Evolutionary conservation across 2,797 vertebrate genomes (phyloP), one percentile per base, ranked within the genome.

Genomic region (Carapus acus): DNA sequence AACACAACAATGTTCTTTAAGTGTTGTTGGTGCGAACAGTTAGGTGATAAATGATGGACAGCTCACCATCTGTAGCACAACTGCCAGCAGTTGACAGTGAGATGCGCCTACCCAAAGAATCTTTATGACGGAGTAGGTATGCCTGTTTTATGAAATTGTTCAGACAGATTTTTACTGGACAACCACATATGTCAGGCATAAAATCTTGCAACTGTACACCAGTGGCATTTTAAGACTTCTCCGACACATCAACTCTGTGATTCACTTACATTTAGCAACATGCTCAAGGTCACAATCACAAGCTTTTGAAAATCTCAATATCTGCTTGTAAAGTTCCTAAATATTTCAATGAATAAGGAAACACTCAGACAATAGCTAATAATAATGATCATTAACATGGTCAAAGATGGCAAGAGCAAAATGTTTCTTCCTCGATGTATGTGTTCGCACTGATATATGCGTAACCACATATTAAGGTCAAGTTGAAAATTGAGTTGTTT

Each of bases 141-240:
- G 55, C 9, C 21, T 17, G 16, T 27, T 33, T 60, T 41, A 38
- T 50, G 14, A 12, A 42, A 47, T 24, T 33, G 13, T 19, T 53
- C 14, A 21, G 31, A 58, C 34, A 14, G 39, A n/a, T n/a, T 57
- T 54, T 42, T 44, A 52, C 22, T 58, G 20, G 23, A 27, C 16
- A 16, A 39, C 20, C 16, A 36, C 34, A 36, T 36, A 13, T 36
- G 34, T 3, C 14, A 7, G 34, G 34, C 7, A 7, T 36, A 36
- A 36, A 22, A 22, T 42, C 33, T 69, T 78, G 76, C 73, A 85
- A 80, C 76, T 70, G 52, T 74, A 78, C 69, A 75, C 78, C 80
- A 80, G 72, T 81, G 85, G 84, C 85, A 88, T 87, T 78, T 84
- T 69, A 31, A 69, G 65, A 65, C 77, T 80, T 77, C 77, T 82